Evolutionary conservation across 2,888 invertebrate species (phyloP).

Genomic region (Stenolophus ochropezus): DNA sequence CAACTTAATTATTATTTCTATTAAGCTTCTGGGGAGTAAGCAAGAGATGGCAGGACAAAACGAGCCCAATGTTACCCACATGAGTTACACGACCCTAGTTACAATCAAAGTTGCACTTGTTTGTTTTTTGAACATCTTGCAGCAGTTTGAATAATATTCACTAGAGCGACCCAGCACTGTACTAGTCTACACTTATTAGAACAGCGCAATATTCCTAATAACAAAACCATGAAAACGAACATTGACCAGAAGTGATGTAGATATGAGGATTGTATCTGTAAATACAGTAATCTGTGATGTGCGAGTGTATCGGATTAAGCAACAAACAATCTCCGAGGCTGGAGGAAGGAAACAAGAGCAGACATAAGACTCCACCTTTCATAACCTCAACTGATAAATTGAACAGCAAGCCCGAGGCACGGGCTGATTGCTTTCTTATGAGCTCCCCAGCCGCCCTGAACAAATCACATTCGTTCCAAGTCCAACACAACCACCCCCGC

Average conservation of each 20-base stretch:
- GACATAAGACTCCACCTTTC: conserved; percentile 35
- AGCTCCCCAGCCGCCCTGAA: conserved; percentile 47
- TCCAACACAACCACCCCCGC: conserved; percentile 1
- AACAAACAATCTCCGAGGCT: conserved; percentile 6
- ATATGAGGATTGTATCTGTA: neutral
- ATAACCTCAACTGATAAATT: conserved; percentile 49
- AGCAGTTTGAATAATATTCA: no score
- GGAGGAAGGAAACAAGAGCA: conserved; percentile 15
- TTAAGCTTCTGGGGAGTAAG: no score
- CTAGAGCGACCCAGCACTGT: no score
- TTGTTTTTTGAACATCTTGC: no score
- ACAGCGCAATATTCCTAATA: no score
- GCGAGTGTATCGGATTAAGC: neutral
- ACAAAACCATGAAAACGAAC: neutral
- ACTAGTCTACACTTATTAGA: no score
- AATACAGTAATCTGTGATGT: neutral
- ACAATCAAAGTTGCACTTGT: no score
- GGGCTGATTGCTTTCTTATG: conserved; percentile 76
- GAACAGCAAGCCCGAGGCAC: conserved; percentile 66
- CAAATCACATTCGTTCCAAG: neutral
- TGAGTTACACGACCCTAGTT: no score
- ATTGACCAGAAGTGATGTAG: neutral
- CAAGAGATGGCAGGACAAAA: no score
- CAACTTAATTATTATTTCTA: no score
- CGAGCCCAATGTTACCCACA: no score